Evolutionary conservation across 2,888 invertebrate species (phyloP).

Genomic region (Eupithecia exiguata): DNA sequence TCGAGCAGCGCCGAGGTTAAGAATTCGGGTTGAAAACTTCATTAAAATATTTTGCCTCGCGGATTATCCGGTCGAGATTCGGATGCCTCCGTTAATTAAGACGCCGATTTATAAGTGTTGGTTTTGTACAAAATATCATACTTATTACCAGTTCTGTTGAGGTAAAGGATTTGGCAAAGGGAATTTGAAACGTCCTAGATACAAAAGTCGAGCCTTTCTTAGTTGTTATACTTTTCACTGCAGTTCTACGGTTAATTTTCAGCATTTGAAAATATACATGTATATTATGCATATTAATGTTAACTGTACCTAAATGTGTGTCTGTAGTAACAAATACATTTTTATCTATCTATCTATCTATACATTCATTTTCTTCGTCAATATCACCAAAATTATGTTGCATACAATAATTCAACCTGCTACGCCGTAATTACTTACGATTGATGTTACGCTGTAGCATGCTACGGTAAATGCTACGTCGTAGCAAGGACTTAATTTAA

Average conservation of each 20-base stretch:
- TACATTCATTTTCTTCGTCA: background rate
- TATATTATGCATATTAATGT: too few species aligned
- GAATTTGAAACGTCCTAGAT: background rate
- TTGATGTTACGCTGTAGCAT: background rate
- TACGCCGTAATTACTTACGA: background rate
- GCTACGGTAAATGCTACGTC: background rate
- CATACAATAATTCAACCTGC: background rate
- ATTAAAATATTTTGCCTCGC: conserved; percentile 72
- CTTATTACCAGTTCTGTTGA: conserved; percentile 1
- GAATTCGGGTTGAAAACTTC: conserved; percentile 62
- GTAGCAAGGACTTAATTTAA: background rate
- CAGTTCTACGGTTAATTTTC: background rate
- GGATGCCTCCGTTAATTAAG: conserved; percentile 46
- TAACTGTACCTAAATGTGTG: too few species aligned
- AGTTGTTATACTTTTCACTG: background rate
- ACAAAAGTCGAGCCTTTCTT: background rate
- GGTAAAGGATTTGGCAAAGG: background rate
- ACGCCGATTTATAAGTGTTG: conserved; percentile 43
- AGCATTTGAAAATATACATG: background rate
- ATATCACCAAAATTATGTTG: background rate
- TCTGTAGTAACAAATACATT: background rate
- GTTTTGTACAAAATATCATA: conserved; percentile 25
- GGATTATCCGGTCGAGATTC: conserved; percentile 58
- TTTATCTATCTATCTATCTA: too few species aligned
- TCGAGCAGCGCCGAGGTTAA: conserved; percentile 48